Evolutionary conservation across 2,797 vertebrate species (phyloP).

Genomic region (Protosalanx chinensis): DNA sequence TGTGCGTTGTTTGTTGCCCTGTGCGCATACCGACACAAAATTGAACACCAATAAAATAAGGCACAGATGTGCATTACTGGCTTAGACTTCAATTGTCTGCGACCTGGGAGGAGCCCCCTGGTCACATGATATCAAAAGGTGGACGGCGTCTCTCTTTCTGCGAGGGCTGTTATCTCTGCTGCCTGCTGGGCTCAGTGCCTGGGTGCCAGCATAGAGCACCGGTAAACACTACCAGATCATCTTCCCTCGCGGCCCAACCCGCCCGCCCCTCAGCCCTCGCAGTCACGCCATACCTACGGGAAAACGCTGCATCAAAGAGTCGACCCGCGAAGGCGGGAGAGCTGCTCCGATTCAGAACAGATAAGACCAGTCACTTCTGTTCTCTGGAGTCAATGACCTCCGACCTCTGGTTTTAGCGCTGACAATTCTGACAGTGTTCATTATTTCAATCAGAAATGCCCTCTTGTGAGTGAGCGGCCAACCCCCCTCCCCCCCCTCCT

Average conservation of each 20-base stretch:
- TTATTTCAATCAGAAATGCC: conserved; percentile 62
- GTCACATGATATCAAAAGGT: conserved; percentile 58
- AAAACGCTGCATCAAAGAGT: conserved; percentile 50
- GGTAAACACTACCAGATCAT: conserved; percentile 72
- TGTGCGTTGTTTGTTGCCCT: conserved; percentile 73
- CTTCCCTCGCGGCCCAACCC: conserved; percentile 40
- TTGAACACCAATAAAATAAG: conserved; percentile 74
- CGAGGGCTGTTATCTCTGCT: conserved; percentile 64
- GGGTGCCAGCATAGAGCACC: conserved; percentile 54
- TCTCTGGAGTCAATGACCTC: conserved; percentile 53
- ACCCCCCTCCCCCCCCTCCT: no score
- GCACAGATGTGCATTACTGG: conserved; percentile 75
- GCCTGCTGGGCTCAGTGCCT: conserved; percentile 38
- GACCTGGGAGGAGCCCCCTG: conserved; percentile 54
- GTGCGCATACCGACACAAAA: conserved; percentile 66
- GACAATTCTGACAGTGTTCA: conserved; percentile 57
- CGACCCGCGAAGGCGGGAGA: conserved; percentile 31
- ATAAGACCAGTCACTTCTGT: conserved; percentile 62
- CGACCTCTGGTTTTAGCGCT: conserved; percentile 58
- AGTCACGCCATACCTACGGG: conserved; percentile 61
- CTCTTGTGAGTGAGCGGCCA: conserved; percentile 28
- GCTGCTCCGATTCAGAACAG: conserved; percentile 50
- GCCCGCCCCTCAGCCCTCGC: conserved; percentile 15
- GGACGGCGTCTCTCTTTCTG: conserved; percentile 31
- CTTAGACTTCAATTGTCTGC: conserved; percentile 64